phyloP scores from a whole-genome alignment of 2,888 invertebrate species.

The Smittia sp. region DNA sequence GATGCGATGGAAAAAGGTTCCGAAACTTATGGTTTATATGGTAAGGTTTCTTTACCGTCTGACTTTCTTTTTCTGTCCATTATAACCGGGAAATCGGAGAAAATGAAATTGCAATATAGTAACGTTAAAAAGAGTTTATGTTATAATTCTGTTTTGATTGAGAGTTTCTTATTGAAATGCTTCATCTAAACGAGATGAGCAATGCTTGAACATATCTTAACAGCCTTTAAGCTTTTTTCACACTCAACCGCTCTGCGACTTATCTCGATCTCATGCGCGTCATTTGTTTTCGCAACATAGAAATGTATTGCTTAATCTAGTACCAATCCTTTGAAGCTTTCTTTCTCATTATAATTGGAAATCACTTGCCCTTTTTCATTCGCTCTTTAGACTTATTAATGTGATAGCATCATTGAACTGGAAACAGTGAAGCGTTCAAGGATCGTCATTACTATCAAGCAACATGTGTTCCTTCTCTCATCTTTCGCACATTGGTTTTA shows the following conservation, averaged over 20 bases:
- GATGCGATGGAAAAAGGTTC: no score
- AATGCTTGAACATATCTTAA: no score
- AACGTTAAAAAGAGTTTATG: no score
- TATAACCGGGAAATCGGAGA: no score
- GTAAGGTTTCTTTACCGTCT: no score
- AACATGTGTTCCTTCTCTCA: conserved; percentile 20
- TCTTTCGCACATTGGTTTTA: background rate
- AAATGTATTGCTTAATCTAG: conserved; percentile 30
- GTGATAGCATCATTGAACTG: conserved; percentile 14
- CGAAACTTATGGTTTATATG: no score
- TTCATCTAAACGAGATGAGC: no score
- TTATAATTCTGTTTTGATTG: no score
- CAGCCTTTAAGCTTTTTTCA: background rate
- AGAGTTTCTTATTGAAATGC: no score
- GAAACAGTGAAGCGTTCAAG: background rate
- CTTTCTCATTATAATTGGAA: conserved; percentile 10
- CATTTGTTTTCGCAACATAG: background rate
- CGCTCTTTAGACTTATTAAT: background rate
- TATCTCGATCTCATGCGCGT: conserved; percentile 30
- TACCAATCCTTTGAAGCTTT: conserved; percentile 8
- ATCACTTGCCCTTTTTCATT: conserved; percentile 3
- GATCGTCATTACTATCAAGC: background rate
- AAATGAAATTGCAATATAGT: no score
- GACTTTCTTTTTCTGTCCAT: no score
- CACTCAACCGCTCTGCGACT: conserved; percentile 13